Evolutionary conservation across 2,113 vertebrate species (phyloP).

Genomic region (Platichthys stellatus): DNA sequence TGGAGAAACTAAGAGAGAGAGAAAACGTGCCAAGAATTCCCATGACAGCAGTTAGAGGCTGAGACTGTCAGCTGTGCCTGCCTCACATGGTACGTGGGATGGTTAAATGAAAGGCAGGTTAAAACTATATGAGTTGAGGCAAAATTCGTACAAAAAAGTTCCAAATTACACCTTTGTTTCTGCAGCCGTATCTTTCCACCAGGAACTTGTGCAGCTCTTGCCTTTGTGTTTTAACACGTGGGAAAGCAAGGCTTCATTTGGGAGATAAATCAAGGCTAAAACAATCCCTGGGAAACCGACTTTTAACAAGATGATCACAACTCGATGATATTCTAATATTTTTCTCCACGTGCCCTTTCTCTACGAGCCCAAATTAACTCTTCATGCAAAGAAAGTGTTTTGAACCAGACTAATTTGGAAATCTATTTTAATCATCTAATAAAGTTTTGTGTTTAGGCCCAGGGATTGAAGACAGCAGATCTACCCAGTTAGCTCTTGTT

Average conservation of each 20-base stretch:
- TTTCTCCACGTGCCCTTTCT: slow-evolving; percentile 12
- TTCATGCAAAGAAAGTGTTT: slow-evolving; percentile 11
- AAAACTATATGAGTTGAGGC: slow-evolving; percentile 25
- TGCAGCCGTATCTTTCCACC: slow-evolving; percentile 16
- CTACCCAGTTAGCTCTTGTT: slow-evolving; percentile 14
- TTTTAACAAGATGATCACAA: slow-evolving; percentile 22
- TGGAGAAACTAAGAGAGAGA: background rate
- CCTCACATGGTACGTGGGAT: slow-evolving; percentile 33
- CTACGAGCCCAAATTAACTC: slow-evolving; percentile 19
- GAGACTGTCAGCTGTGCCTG: slow-evolving; percentile 56
- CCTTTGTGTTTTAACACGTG: slow-evolving; percentile 14
- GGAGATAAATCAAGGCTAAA: slow-evolving; percentile 8
- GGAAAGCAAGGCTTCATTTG: background rate
- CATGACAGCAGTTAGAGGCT: slow-evolving; percentile 39
- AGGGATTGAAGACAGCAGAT: slow-evolving; percentile 16
- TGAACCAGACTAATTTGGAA: slow-evolving; percentile 27
- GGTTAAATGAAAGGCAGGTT: slow-evolving; percentile 50
- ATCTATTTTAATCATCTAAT: slow-evolving; percentile 30
- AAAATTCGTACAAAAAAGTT: slow-evolving; percentile 16
- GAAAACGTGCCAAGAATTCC: slow-evolving; percentile 51
- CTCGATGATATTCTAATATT: slow-evolving; percentile 12
- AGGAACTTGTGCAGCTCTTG: background rate
- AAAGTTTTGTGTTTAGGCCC: slow-evolving; percentile 11
- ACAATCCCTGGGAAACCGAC: slow-evolving; percentile 3
- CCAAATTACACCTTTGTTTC: slow-evolving; percentile 15